Conservation (phyloP, 2,888 invertebrate genomes). For the Tachina fera region DNA sequence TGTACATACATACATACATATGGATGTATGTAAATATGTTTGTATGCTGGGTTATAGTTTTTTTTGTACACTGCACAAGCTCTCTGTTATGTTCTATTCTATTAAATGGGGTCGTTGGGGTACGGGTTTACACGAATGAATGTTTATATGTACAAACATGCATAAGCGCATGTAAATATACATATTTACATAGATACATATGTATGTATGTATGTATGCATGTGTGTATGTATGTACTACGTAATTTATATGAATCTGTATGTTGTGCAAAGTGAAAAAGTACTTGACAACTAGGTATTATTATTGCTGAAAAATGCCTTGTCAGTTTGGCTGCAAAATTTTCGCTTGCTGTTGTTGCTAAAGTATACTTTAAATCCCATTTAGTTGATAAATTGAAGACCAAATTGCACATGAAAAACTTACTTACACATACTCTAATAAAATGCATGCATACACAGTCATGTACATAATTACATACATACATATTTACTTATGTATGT, state of each 20-base stretch:
- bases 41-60: constrained; percentile 26
- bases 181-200: neutral
- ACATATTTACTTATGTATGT: too few species aligned
- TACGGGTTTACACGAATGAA: constrained; percentile 60
- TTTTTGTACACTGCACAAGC: constrained; percentile 24
- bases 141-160: neutral
- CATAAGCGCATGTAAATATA: constrained; percentile 11
- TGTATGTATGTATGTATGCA: neutral
- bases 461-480: neutral
- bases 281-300: constrained; percentile 52
- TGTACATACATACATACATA: constrained; percentile 8
- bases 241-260: constrained; percentile 7
- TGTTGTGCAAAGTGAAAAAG: constrained; percentile 44
- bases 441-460: neutral
- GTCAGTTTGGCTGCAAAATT: constrained; percentile 57
- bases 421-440: neutral
- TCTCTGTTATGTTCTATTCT: constrained; percentile 55
- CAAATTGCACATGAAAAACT: constrained; percentile 39
- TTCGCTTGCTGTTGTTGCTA: constrained; percentile 38
- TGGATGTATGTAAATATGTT: neutral
- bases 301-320: constrained; percentile 52
- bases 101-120: constrained; percentile 70
- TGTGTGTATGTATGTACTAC: too few species aligned
- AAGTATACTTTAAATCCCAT: constrained; percentile 56
- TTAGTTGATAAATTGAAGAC: constrained; percentile 63